These are phyloP conservation scores for Orussus abietinus DNA, from an alignment of 1,140 invertebrate species.

Conservation along the genomic window DNA sequence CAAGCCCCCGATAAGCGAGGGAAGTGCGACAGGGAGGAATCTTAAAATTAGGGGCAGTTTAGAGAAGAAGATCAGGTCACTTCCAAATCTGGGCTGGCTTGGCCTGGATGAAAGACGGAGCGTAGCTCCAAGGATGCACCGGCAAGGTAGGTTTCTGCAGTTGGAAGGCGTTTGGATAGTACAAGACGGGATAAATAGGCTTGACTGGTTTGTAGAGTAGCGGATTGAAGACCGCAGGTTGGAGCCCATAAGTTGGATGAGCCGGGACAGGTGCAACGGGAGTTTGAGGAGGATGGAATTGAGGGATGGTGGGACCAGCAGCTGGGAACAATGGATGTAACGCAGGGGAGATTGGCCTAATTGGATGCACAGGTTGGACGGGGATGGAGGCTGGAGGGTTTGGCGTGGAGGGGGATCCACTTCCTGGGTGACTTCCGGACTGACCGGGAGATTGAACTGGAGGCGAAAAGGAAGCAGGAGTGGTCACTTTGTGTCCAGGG, in stretches of 20 bases:
- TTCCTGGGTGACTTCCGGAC: conserved; percentile 12
- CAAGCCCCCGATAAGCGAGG: conserved; percentile 14
- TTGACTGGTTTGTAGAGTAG: conserved; percentile 42
- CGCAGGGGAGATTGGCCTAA: conserved; percentile 20
- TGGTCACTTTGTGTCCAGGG: conserved; percentile 13
- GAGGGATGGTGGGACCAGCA: conserved; percentile 18
- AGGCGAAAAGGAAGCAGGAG: conserved; percentile 1
- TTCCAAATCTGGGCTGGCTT: conserved; percentile 33
- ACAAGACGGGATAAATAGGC: conserved; percentile 37
- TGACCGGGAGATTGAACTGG: conserved; percentile 6
- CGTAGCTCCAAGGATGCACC: conserved; percentile 38
- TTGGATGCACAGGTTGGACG: conserved; percentile 26
- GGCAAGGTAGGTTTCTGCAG: conserved; percentile 28
- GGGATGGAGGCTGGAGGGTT: conserved; percentile 16
- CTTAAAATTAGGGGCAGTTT: conserved; percentile 8
- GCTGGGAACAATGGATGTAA: conserved; percentile 26
- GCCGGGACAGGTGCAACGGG: conserved; percentile 17
- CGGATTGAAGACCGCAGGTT: conserved; percentile 28
- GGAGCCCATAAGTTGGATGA: conserved; percentile 35
- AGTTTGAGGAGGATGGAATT: conserved; percentile 16
- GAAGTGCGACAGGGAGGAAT: conserved; percentile 1
- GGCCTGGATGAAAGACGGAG: conserved; percentile 26
- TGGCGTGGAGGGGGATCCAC: conserved; percentile 16
- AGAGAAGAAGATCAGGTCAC: conserved; percentile 8
- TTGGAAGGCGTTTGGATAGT: conserved; percentile 33